phyloP scores from a whole-genome alignment of 2,888 invertebrate genomes.

The Phoenoteleia sp. region DNA sequence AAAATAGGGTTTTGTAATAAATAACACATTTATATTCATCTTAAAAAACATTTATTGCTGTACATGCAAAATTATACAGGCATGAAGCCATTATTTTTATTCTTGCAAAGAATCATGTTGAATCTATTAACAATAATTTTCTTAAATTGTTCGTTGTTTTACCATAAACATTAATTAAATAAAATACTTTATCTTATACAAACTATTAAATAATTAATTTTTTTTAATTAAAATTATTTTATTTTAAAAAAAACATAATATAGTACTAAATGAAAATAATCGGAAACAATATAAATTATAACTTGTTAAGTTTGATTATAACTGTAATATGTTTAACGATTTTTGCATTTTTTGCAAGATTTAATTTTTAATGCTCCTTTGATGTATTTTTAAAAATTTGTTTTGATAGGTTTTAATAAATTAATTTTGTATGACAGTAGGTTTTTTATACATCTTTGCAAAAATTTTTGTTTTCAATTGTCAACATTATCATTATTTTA shows the following conservation, averaged over 20 bases:
- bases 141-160: not conserved
- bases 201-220: too few relatives aligned
- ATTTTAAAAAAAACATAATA: too few relatives aligned
- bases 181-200: not conserved
- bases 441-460: not conserved
- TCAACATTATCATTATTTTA: not conserved
- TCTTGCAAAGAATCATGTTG: not conserved
- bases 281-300: too few relatives aligned
- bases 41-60: constrained; percentile 80
- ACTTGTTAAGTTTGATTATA: too few relatives aligned
- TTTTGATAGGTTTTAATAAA: not conserved
- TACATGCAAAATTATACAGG: constrained; percentile 71
- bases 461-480: not conserved
- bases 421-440: too few relatives aligned
- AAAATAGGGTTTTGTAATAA: too few relatives aligned
- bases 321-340: too few relatives aligned
- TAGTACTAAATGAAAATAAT: too few relatives aligned
- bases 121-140: not conserved
- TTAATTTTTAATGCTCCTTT: too few relatives aligned
- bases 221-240: too few relatives aligned
- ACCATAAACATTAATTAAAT: not conserved
- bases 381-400: not conserved
- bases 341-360: too few relatives aligned
- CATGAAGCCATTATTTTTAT: not conserved
- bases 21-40: not conserved